Conservation (phyloP, 2,797 vertebrate species). For the Acrossocheilus fasciatus region DNA sequence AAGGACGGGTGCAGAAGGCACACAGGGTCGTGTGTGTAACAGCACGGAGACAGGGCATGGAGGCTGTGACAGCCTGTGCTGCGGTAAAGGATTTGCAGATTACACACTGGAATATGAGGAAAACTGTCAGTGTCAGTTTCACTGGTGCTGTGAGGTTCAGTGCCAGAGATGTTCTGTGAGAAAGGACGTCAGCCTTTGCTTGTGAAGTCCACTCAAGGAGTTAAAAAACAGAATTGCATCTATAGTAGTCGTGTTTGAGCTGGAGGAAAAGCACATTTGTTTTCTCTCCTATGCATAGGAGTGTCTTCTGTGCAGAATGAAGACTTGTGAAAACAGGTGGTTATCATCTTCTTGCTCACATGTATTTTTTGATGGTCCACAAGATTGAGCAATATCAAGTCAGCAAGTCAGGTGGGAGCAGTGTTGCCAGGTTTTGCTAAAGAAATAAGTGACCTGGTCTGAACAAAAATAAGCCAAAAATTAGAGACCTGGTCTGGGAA, state of each 20-base stretch:
- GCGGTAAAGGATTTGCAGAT: constrained; percentile 81
- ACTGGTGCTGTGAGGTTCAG: constrained; percentile 88
- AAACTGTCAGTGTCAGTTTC: constrained; percentile 87
- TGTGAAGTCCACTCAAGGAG: constrained; percentile 66
- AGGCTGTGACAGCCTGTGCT: constrained; percentile 85
- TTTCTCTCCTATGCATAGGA: background rate
- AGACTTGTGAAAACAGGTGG: constrained; percentile 3
- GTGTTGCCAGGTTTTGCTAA: background rate
- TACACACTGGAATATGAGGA: constrained; percentile 84
- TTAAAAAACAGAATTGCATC: background rate
- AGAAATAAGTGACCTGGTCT: background rate
- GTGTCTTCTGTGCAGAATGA: background rate
- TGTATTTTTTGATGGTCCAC: background rate
- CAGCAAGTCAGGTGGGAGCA: constrained; percentile 4
- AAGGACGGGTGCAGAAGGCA: constrained; percentile 83
- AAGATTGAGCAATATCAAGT: background rate
- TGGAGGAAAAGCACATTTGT: background rate
- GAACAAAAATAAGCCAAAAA: background rate
- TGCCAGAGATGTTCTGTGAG: constrained; percentile 84
- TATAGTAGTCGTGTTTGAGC: background rate
- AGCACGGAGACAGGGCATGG: constrained; percentile 82
- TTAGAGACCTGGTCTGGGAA: background rate
- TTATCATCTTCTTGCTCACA: background rate
- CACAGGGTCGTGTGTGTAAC: constrained; percentile 83
- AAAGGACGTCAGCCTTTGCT: constrained; percentile 83